A percentile compares a stretch with the other conserved stretches of the same genome.
These are phyloP conservation scores for Chaetodon trifasciatus DNA, from an alignment of 2,797 vertebrate species.

Conservation along the genomic window DNA sequence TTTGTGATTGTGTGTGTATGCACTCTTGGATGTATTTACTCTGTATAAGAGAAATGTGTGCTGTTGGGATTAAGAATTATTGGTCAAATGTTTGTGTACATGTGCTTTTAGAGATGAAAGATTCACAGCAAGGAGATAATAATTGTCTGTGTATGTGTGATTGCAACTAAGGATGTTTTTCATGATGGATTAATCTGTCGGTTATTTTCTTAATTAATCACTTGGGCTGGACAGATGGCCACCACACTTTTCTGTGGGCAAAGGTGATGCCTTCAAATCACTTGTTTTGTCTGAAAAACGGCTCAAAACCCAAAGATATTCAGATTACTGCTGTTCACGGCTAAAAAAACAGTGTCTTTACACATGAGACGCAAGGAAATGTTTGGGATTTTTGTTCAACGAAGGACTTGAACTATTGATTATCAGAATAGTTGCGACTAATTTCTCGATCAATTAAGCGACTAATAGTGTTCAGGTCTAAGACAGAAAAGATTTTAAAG, in stretches of 20 bases:
- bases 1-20: slow-evolving; percentile 4
- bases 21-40: slow-evolving; percentile 8
- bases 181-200: neutral
- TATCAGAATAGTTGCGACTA: neutral
- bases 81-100: neutral
- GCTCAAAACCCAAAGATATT: neutral
- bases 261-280: neutral
- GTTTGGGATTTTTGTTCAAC: neutral
- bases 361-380: neutral
- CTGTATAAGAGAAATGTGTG: slow-evolving; percentile 19
- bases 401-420: neutral
- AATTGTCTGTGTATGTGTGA: neutral
- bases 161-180: neutral
- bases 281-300: neutral
- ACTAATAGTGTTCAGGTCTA: neutral
- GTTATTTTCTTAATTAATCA: neutral
- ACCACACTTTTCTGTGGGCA: neutral
- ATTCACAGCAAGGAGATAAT: neutral
- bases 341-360: neutral
- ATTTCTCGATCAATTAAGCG: neutral
- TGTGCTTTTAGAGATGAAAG: neutral
- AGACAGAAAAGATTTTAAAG: neutral
- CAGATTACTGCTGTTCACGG: neutral
- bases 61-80: neutral
- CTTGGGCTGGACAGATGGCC: neutral